A percentile compares a stretch with the other conserved stretches of the same genome.
phyloP scores from a whole-genome alignment of 1,140 invertebrate species.

The Arctopsyche grandis region DNA sequence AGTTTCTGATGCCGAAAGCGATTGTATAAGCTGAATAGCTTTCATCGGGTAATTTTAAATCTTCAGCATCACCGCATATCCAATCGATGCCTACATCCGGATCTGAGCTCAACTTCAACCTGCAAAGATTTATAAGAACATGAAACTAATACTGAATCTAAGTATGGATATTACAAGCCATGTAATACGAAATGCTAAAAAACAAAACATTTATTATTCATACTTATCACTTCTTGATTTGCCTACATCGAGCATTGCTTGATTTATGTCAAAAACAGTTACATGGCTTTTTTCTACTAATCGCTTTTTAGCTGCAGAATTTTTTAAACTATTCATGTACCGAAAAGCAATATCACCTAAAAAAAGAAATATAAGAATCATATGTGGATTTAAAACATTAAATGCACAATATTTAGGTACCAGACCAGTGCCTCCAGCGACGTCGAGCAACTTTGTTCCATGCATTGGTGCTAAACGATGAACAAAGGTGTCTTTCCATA shows the following conservation, averaged over 20 bases:
- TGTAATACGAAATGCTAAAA: neutral
- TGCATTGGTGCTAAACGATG: slow-evolving; percentile 78
- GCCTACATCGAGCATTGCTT: slow-evolving; percentile 94
- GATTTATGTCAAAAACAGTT: slow-evolving; percentile 95
- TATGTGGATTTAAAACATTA: neutral
- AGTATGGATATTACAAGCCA: neutral
- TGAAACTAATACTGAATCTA: neutral
- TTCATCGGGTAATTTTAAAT: slow-evolving; percentile 82
- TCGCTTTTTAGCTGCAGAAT: slow-evolving; percentile 60
- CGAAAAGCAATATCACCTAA: slow-evolving; percentile 88
- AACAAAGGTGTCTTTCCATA: slow-evolving; percentile 98
- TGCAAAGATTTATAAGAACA: slow-evolving; percentile 33
- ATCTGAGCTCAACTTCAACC: slow-evolving; percentile 57
- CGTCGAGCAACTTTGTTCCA: slow-evolving; percentile 88
- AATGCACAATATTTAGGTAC: slow-evolving; percentile 8
- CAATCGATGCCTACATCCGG: slow-evolving; percentile 73
- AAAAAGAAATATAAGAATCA: slow-evolving; percentile 28
- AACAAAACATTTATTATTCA: slow-evolving; percentile 36
- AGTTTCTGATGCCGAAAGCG: slow-evolving; percentile 97
- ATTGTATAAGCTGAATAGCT: slow-evolving; percentile 95
- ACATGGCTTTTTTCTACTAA: slow-evolving; percentile 72
- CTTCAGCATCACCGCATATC: slow-evolving; percentile 91
- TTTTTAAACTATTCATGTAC: slow-evolving; percentile 80
- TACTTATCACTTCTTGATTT: slow-evolving; percentile 74
- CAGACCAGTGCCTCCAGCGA: slow-evolving; percentile 92